A percentile compares a stretch with the other conserved stretches of the same genome.
Evolutionary conservation across 2,888 invertebrate genomes (phyloP).

Genomic region (Emmelina monodactyla): DNA sequence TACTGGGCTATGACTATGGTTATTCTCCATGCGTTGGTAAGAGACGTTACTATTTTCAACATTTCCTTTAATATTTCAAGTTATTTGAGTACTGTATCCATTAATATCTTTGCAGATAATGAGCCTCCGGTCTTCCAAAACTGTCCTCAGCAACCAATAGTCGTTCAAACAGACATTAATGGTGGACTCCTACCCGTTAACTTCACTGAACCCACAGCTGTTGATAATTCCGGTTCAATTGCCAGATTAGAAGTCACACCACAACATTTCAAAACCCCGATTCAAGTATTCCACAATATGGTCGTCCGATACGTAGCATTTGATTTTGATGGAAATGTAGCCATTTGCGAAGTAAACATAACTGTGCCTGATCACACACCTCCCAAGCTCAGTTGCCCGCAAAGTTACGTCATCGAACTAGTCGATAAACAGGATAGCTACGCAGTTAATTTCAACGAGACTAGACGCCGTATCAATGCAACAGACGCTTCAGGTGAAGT

Average conservation of each 20-base stretch:
- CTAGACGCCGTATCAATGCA: conserved; percentile 82
- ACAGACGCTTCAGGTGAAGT: conserved; percentile 91
- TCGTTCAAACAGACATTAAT: conserved; percentile 86
- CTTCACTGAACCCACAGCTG: conserved; percentile 91
- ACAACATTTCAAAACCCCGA: conserved; percentile 87
- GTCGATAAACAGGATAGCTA: conserved; percentile 91
- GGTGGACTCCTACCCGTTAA: conserved; percentile 91
- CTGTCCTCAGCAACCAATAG: conserved; percentile 91
- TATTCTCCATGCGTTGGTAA: conserved; percentile 90
- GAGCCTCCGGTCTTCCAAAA: conserved; percentile 97
- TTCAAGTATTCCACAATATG: conserved; percentile 88
- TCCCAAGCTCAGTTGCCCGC: conserved; percentile 88
- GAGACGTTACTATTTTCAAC: conserved; percentile 21
- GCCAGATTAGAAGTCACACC: conserved; percentile 93
- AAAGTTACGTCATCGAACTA: conserved; percentile 92
- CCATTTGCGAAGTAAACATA: conserved; percentile 95
- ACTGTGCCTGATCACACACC: conserved; percentile 94
- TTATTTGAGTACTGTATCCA: not conserved
- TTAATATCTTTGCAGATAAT: conserved; percentile 71
- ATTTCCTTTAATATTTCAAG: not conserved
- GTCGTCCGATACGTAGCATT: conserved; percentile 95
- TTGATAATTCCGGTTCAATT: conserved; percentile 95
- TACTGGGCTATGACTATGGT: conserved; percentile 92
- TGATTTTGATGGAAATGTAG: conserved; percentile 97
- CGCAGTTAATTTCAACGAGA: conserved; percentile 90